Base-by-base conservation (phyloP, 2,113 vertebrate species). In the Sturnus vulgaris region DNA sequence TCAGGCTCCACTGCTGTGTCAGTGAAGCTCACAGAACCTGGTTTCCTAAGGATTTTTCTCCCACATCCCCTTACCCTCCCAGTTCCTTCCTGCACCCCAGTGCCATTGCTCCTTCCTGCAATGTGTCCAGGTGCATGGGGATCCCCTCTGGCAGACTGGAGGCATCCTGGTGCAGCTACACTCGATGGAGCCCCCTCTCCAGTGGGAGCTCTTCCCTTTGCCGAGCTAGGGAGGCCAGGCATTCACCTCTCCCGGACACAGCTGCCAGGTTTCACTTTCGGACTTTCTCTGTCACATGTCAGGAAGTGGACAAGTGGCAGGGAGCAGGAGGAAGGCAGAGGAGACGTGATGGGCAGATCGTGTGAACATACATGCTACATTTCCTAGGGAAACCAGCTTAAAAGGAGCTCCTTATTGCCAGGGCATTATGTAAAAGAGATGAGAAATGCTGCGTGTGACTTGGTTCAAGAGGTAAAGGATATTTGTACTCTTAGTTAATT, bases 61-160 rank as follows among this genome's bases (percentile, higher is more conserved):
- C 46, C 42, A 25, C 2, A 1, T 80, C 30, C 37, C 2, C 47
- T 65, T 44, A 70, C 47, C 21, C 82, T 92, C 76, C 80, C 88
- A 88, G 91, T 83, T 95, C 91, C 91, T 90, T 94, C 96, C 88
- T 80, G 47, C 33, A 21, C 40, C 18, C 49, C 7, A 0, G 76
- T 81, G 63, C 59, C 71, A 50, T 57, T 4, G 2, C 63, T 78
- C 52, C 71, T 86, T 77, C 68, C 76, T 37, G 50, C 0, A 0
- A 65, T 10, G 11, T 63, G 50, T 53, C 59, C 30, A 11, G 44
- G 59, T 73, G 63, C 60, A 71, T 9, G 59, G 13, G 35, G 13
- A 7, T 71, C 46, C 24, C 35, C 27, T 65, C 19, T 1, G 19
- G 68, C 63, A 69, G 39, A 56, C 35, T 3, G 1, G 71, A 68